These are phyloP conservation scores for Mythimna vitellina DNA, from an alignment of 2,888 invertebrate genomes.

Conservation along the genomic window DNA sequence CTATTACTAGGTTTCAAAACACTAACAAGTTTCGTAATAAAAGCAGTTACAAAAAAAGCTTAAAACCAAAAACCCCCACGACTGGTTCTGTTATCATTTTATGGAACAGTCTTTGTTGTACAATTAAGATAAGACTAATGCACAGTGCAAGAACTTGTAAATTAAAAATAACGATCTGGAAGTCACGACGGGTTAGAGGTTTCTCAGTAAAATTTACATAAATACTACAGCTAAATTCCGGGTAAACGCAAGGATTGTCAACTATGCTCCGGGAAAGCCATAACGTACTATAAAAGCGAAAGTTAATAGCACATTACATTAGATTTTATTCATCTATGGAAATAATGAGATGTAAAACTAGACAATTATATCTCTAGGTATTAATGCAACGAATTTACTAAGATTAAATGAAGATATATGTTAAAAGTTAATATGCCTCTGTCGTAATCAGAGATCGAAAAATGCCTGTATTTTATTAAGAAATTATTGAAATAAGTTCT, in stretches of 20 bases:
- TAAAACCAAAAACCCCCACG: slow-evolving; percentile 23
- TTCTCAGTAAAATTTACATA: slow-evolving; percentile 68
- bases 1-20: slow-evolving; percentile 17
- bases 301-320: slow-evolving; percentile 50
- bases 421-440: not conserved
- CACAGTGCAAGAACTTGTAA: slow-evolving; percentile 69
- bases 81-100: slow-evolving; percentile 60
- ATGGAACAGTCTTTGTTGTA: slow-evolving; percentile 63
- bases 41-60: slow-evolving; percentile 28
- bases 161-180: slow-evolving; percentile 67
- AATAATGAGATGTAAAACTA: slow-evolving; percentile 23
- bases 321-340: slow-evolving; percentile 44
- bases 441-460: slow-evolving; percentile 8
- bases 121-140: slow-evolving; percentile 72
- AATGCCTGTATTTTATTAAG: not conserved
- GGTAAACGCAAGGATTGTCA: slow-evolving; percentile 57
- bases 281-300: slow-evolving; percentile 53
- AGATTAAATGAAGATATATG: slow-evolving; percentile 5
- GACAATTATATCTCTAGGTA: slow-evolving; percentile 7
- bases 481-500: not conserved
- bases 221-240: slow-evolving; percentile 64
- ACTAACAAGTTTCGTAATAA: slow-evolving; percentile 29
- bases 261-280: slow-evolving; percentile 34
- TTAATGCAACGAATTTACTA: slow-evolving; percentile 9
- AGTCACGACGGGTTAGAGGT: slow-evolving; percentile 72